Evolutionary conservation across 2,888 invertebrate genomes (phyloP), one percentile per base, ranked within the genome.

Genomic region (Brachypalpus laphriformis): DNA sequence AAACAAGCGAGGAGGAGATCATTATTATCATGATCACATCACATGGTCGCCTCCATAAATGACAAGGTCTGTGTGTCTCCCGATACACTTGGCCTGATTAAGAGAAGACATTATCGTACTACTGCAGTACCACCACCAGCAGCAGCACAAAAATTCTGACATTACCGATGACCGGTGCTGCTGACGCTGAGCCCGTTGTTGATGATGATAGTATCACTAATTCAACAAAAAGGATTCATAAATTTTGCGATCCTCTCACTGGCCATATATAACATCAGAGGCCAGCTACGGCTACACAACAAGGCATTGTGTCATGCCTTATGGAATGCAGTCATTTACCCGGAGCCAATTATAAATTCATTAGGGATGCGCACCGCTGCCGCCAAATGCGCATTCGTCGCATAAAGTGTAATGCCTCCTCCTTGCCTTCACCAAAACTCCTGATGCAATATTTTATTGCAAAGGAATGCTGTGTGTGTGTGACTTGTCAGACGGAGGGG

Each of bases 141-240:
- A 89, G 89, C 37, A n/a, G n/a, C 14, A 40, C 37, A 1, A n/a
- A 5, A 31, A n/a, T n/a, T n/a, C n/a, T n/a, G n/a, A n/a, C n/a
- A n/a, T n/a, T 89, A 89, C 89, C 89, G 88, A 71, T 68, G 87
- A 1, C 86, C 82, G 88, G 88, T 22, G 3, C 49, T 25, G 31
- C 28, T 72, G 57, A 22, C 31, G 45, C 22, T 11, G 9, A 9
- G 86, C 83, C 88, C 71, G 34, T 56, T 82, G 83, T 20, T 56
- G 76, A 51, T 63, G 54, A 56, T 49, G 68, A 57, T 74, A 47
- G 57, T 80, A 83, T 83, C 83, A 83, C 83, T 83, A 83, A 74
- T 74, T 83, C 83, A 83, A 65, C 63, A 74, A 80, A 83, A 83
- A 80, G 74, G 80, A 80, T 80, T 83, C 83, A 83, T 83, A 83